Conservation (phyloP, 2,797 vertebrate genomes). For the Pangasius krempfi region DNA sequence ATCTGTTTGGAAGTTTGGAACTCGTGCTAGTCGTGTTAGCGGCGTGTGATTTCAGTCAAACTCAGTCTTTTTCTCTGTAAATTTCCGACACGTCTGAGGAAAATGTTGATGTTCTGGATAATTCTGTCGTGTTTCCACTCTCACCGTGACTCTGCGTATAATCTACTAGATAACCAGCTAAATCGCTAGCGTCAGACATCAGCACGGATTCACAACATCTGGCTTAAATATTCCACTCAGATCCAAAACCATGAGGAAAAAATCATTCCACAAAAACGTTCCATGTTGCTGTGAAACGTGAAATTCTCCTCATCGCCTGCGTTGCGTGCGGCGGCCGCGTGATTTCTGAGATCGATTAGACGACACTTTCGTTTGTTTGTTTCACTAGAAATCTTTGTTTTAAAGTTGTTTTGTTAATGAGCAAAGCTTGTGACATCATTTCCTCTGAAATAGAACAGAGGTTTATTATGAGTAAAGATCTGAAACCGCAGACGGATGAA, state of each 20-base stretch:
- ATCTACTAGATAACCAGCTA: not conserved
- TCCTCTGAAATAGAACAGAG: slow-evolving; percentile 26
- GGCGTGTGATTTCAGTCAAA: not conserved
- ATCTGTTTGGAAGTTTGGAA: not conserved
- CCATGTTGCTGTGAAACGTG: not conserved
- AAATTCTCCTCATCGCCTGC: not conserved
- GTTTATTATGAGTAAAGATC: slow-evolving; percentile 46
- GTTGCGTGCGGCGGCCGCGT: not conserved
- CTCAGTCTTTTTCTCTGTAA: not conserved
- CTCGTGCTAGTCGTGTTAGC: not conserved
- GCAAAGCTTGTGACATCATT: not conserved
- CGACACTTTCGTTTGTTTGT: not conserved
- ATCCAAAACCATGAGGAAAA: not conserved
- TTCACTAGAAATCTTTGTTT: not conserved
- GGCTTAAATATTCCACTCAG: not conserved
- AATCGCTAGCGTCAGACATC: too few species aligned
- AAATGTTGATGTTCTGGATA: not conserved
- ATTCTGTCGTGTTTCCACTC: not conserved
- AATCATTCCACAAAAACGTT: not conserved
- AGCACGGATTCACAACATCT: not conserved
- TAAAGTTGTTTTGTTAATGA: slow-evolving; percentile 10
- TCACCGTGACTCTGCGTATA: too few species aligned
- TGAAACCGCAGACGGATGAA: slow-evolving; percentile 45
- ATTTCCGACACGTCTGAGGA: not conserved
- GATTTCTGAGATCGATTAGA: not conserved